These are phyloP conservation scores for Molossus alvarezi DNA, from an alignment of 2,797 vertebrate species.

Conservation along the genomic window DNA sequence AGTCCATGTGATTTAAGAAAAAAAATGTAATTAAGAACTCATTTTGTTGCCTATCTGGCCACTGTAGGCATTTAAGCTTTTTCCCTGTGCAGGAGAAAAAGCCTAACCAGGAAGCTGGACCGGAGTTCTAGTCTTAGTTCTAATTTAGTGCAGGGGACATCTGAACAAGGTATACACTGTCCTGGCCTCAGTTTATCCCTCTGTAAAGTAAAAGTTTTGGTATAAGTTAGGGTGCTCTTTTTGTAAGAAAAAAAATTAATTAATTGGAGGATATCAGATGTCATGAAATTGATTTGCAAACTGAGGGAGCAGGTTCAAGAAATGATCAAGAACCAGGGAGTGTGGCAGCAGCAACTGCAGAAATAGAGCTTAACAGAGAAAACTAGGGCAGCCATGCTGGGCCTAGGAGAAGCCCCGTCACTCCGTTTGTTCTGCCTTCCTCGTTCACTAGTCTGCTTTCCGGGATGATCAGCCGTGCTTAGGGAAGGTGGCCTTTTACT, in stretches of 20 bases:
- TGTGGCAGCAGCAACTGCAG: background rate
- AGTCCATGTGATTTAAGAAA: background rate
- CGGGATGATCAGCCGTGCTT: background rate
- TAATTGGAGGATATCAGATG: background rate
- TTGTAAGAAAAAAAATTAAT: background rate
- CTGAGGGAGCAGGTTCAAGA: background rate
- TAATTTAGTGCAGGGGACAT: background rate
- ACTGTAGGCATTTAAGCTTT: background rate
- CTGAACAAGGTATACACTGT: background rate
- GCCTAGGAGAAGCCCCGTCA: accelerated
- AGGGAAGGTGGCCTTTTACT: background rate
- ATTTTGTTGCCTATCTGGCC: background rate
- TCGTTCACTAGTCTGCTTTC: background rate
- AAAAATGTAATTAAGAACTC: background rate
- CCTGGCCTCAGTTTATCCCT: background rate
- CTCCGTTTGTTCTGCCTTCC: background rate
- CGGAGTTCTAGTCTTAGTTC: background rate
- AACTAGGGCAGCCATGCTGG: accelerated
- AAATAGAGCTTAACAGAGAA: background rate
- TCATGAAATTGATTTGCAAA: background rate
- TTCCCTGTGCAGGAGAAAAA: background rate
- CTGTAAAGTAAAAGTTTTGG: background rate
- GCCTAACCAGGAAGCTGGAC: background rate
- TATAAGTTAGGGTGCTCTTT: background rate
- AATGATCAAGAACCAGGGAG: background rate